A percentile compares a stretch with the other conserved stretches of the same genome.
Evolutionary conservation across 2,888 invertebrate species (phyloP).

Genomic region (Agrotis puta): DNA sequence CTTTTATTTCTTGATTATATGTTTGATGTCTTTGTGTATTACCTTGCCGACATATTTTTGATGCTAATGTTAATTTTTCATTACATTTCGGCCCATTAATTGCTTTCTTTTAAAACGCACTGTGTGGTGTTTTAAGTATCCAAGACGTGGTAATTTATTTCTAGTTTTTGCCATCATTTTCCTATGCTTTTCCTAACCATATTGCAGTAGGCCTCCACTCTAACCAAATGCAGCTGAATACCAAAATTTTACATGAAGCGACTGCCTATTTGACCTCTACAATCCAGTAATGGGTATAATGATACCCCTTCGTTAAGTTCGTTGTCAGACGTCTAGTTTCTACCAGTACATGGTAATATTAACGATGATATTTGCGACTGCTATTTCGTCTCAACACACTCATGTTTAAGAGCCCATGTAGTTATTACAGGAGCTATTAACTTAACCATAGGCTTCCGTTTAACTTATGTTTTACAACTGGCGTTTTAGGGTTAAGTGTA

Average conservation of each 20-base stretch:
- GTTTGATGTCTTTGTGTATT: slow-evolving; percentile 10
- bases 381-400: slow-evolving; percentile 39
- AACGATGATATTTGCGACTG: slow-evolving; percentile 27
- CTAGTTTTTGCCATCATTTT: slow-evolving; percentile 7
- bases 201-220: too few relatives aligned
- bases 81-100: neutral
- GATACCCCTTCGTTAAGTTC: too few relatives aligned
- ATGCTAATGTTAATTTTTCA: neutral
- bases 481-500: slow-evolving; percentile 52
- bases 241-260: too few relatives aligned
- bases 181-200: too few relatives aligned
- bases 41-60: slow-evolving; percentile 8
- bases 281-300: too few relatives aligned
- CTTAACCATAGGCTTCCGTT: slow-evolving; percentile 49
- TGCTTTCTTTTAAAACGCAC: neutral
- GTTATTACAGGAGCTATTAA: slow-evolving; percentile 52
- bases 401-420: slow-evolving; percentile 26
- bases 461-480: slow-evolving; percentile 48
- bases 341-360: slow-evolving; percentile 12
- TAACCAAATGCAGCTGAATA: too few relatives aligned
- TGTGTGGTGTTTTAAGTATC: slow-evolving; percentile 19
- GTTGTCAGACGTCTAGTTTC: slow-evolving; percentile 10
- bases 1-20: slow-evolving; percentile 22
- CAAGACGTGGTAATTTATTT: slow-evolving; percentile 28
- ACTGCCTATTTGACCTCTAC: too few relatives aligned